Conservation (phyloP, 2,888 invertebrate genomes). For the Chrysolina americana region DNA sequence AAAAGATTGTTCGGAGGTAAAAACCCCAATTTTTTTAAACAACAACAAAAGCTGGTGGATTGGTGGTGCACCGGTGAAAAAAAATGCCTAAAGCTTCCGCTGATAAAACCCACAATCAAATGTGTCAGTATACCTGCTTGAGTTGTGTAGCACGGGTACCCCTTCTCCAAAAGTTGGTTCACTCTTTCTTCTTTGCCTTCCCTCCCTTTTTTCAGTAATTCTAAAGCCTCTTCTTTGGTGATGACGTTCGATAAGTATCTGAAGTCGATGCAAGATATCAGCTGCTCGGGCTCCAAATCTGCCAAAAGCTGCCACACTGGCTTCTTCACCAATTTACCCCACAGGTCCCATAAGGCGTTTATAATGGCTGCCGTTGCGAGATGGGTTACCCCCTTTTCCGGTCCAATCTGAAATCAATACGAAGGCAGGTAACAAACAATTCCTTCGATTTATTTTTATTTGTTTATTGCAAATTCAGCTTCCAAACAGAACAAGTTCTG, state of each 20-base stretch:
- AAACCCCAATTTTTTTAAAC: no score
- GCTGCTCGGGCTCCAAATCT: constrained; percentile 87
- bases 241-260: constrained; percentile 87
- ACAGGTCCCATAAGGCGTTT: constrained; percentile 94
- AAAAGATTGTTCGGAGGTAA: no score
- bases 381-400: constrained; percentile 92
- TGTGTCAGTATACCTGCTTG: constrained; percentile 75
- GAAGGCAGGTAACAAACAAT: background rate
- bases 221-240: constrained; percentile 85
- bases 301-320: constrained; percentile 89
- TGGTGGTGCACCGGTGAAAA: no score
- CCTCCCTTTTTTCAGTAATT: constrained; percentile 75
- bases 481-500: no score
- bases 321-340: constrained; percentile 87
- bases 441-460: background rate
- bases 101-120: background rate
- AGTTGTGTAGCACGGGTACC: constrained; percentile 92
- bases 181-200: constrained; percentile 77
- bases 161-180: constrained; percentile 74
- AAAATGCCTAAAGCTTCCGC: no score
- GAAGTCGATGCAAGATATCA: constrained; percentile 91
- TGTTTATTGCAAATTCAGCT: no score
- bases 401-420: constrained; percentile 78
- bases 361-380: constrained; percentile 89
- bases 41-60: no score